A percentile compares a stretch with the other conserved stretches of the same genome.
These are phyloP conservation scores for Ursus arctos DNA, from an alignment of 2,113 vertebrate genomes.

Conservation along the genomic window DNA sequence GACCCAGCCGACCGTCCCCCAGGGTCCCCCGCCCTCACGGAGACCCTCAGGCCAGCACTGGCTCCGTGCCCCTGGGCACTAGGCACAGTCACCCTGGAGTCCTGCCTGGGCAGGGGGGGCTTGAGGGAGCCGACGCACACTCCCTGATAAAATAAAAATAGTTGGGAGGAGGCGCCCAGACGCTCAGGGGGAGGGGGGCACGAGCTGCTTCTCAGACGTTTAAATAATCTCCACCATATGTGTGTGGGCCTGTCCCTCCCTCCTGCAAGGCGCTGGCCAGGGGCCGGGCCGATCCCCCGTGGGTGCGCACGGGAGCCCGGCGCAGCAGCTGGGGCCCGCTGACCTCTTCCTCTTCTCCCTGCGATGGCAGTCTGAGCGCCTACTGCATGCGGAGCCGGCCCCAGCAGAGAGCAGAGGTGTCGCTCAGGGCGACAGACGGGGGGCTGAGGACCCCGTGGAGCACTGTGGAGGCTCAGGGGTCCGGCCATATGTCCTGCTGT, in stretches of 20 bases:
- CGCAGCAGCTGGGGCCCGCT: background rate
- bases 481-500: rapidly evolving
- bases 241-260: slow-evolving; percentile 67
- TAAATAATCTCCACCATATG: slow-evolving; percentile 67
- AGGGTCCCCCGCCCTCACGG: rapidly evolving
- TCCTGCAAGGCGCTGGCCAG: background rate
- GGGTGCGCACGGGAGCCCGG: background rate
- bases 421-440: rapidly evolving
- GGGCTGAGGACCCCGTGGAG: background rate
- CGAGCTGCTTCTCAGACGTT: slow-evolving; percentile 61
- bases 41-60: background rate
- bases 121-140: background rate
- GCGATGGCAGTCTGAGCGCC: rapidly evolving
- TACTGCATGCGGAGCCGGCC: background rate
- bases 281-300: background rate
- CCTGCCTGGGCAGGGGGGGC: background rate
- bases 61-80: background rate
- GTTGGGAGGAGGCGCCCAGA: slow-evolving; percentile 74
- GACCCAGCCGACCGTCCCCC: background rate
- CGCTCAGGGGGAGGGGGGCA: background rate
- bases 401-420: too few relatives aligned
- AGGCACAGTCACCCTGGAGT: background rate
- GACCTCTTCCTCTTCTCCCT: background rate
- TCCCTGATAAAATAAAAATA: slow-evolving; percentile 71
- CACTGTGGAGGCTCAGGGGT: background rate